Conservation (phyloP, 2,888 invertebrate species). For the Artemia sinica region DNA sequence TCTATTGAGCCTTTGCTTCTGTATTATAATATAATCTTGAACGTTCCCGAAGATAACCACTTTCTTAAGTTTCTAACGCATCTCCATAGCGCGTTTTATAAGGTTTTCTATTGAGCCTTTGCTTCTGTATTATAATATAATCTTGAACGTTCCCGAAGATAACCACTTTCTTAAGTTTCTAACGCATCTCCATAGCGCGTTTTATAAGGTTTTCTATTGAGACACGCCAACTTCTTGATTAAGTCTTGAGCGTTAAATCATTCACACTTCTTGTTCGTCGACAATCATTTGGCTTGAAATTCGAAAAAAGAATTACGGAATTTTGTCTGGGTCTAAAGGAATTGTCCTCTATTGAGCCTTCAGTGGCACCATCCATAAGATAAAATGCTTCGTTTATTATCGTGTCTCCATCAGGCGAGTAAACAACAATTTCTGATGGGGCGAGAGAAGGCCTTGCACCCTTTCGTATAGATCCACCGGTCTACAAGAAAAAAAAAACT, state of each 20-base stretch:
- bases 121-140: too few relatives aligned
- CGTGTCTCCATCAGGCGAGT: slow-evolving; percentile 3
- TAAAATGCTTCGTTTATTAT: not conserved
- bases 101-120: too few relatives aligned
- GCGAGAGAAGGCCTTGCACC: slow-evolving; percentile 9
- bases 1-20: too few relatives aligned
- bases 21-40: too few relatives aligned
- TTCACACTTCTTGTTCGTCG: not conserved
- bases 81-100: too few relatives aligned
- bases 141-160: too few relatives aligned
- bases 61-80: too few relatives aligned
- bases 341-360: not conserved
- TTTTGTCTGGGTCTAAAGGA: slow-evolving; percentile 9
- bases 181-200: too few relatives aligned
- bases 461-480: not conserved
- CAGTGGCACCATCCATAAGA: not conserved
- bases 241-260: not conserved
- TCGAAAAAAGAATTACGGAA: not conserved
- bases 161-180: too few relatives aligned
- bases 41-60: too few relatives aligned
- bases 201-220: too few relatives aligned
- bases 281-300: not conserved
- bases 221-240: too few relatives aligned
- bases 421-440: slow-evolving; percentile 1
- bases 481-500: not conserved